Base-by-base conservation (phyloP, 2,888 invertebrate genomes). In the Troides helena region DNA sequence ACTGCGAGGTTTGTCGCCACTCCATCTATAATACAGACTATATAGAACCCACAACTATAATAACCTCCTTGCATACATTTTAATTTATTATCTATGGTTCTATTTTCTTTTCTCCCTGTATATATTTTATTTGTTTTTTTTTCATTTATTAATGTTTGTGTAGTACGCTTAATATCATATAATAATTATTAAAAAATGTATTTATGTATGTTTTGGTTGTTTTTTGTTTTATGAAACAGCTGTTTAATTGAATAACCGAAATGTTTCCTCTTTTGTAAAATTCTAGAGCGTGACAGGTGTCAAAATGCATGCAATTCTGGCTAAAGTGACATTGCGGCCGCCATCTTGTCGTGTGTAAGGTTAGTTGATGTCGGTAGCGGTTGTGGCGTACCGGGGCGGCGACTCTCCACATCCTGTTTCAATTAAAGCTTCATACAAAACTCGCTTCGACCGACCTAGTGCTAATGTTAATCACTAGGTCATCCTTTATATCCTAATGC, bases 241-340 rank as follows among this genome's bases (percentile, higher is more conserved):
- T 21, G 46, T 58, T 43, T 39, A 30, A 56, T 56, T 39, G 58
- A 50, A 67, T 68, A 69, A 68, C 60, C 43, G 50, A 60, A 43
- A 10, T 77, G 76, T 73, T 71, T 71, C 57, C 69, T 70, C 72
- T 76, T 72, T 77, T 87, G 80, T 84, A 8, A 85, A 85, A 85
- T 92, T 92, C 81, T 92, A 92, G 92, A 91, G 88, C 91, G 89
- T 92, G 92, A 92, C 87, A 87, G 85, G 84, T 81, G 84, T 82
- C 88, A 86, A 86, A 85, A 86, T 88, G 89, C 90, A 91, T 90
- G 89, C 84, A 86, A 86, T 84, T 81, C 83, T 86, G 85, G 85
- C 84, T 86, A 85, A 80, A 85, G 84, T 85, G 88, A 84, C 80
- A 83, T 74, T 81, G 76, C 80, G 80, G 83, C 84, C 81, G 89